Percentiles rank a stretch among this genome's conserved stretches.
These are phyloP conservation scores for Conus canariensis DNA, from an alignment of 2,888 invertebrate species.

Conservation along the genomic window DNA sequence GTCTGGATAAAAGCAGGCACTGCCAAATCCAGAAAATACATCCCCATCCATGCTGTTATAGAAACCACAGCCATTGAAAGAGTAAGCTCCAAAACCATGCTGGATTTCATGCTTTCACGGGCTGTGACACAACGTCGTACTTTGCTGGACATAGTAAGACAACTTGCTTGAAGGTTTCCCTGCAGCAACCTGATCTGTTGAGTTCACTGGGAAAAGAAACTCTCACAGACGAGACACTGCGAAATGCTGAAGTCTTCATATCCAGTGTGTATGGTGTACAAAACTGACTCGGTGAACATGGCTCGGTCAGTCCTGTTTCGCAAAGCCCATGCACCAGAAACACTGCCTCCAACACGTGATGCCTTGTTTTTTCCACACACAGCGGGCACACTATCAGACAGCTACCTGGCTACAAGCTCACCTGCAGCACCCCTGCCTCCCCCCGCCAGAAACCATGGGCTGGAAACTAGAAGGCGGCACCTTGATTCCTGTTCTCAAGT, in stretches of 20 bases:
- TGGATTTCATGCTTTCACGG: conserved; percentile 1
- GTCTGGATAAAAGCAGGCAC: too few relatives aligned
- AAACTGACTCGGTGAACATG: conserved; percentile 2
- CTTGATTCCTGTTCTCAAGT: too few relatives aligned
- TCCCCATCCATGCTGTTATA: too few relatives aligned
- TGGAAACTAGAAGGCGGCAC: too few relatives aligned
- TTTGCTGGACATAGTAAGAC: not conserved
- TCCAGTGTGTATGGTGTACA: not conserved
- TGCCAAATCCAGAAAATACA: too few relatives aligned
- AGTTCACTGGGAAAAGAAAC: not conserved
- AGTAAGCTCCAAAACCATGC: not conserved
- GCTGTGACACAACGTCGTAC: not conserved
- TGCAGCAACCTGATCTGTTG: not conserved
- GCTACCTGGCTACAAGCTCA: not conserved
- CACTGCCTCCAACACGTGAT: not conserved
- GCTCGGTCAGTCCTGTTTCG: not conserved
- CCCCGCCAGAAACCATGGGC: not conserved
- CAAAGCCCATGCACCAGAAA: conserved; percentile 1
- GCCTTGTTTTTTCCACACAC: not conserved
- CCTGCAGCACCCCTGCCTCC: not conserved
- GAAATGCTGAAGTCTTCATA: too few relatives aligned
- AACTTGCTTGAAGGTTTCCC: not conserved
- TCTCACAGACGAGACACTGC: conserved; percentile 12
- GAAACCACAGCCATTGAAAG: too few relatives aligned
- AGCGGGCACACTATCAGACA: not conserved